Percentiles rank a stretch among this genome's conserved stretches.
Conservation (phyloP, 2,113 vertebrate genomes). For the Colossoma macropomum region DNA sequence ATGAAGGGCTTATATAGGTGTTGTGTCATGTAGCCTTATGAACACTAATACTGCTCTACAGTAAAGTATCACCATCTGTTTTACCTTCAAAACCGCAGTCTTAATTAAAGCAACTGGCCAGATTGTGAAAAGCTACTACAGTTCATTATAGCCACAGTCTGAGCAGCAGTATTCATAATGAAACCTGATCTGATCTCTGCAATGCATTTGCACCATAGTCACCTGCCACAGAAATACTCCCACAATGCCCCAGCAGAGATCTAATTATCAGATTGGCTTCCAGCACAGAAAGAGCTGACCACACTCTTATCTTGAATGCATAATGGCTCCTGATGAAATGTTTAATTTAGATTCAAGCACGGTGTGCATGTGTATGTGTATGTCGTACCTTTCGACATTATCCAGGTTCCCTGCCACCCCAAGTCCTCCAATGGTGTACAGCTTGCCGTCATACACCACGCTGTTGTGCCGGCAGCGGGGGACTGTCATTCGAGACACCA, state of each 20-base stretch:
- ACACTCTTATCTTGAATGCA: constrained; percentile 14
- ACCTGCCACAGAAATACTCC: constrained; percentile 49
- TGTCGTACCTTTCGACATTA: constrained; percentile 92
- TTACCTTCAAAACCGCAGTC: background rate
- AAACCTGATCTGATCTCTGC: constrained; percentile 38
- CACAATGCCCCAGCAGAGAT: constrained; percentile 49
- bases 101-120: constrained; percentile 14
- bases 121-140: background rate
- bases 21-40: too few species aligned
- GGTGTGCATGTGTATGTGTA: background rate
- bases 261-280: constrained; percentile 57
- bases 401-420: constrained; percentile 94
- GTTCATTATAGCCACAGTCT: constrained; percentile 35
- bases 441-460: constrained; percentile 95
- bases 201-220: constrained; percentile 39
- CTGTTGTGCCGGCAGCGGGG: constrained; percentile 96
- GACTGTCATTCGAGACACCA: constrained; percentile 97
- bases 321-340: constrained; percentile 27
- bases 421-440: constrained; percentile 95
- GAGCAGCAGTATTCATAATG: constrained; percentile 22
- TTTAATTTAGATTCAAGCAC: constrained; percentile 31
- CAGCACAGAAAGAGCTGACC: constrained; percentile 42
- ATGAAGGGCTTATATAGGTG: too few species aligned
- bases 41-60: too few species aligned
- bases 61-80: background rate